Evolutionary conservation across 1,140 invertebrate species (phyloP), one percentile per base, ranked within the genome.

Genomic region (Hesperophylax magnus): DNA sequence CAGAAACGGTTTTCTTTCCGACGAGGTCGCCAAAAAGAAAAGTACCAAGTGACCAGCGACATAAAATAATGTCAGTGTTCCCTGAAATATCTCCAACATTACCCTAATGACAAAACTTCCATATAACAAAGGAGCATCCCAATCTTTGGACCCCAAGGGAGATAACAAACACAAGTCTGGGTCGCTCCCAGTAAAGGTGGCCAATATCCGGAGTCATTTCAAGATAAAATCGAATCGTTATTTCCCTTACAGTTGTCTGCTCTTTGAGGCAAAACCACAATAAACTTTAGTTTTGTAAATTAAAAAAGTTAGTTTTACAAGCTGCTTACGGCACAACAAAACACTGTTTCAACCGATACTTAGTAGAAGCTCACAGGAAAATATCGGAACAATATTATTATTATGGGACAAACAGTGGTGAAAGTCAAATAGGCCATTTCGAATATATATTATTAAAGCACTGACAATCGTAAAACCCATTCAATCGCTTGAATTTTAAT

Each of bases 51-150:
- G 31, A 39, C 63, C 24, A 2, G 11, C 31, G 14, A 31, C 27
- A 67, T 47, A 31, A 67, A 67, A 67, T 39, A 67, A 34, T 34
- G 18, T 31, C 31, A 14, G 24, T 20, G 34, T 18, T 67, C 34
- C 20, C 22, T 34, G 63, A 67, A 67, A 67, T 67, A 67, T 67
- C 60, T 27, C 20, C 24, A 27, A 67, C 63, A 67, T 67, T 67
- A 53, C 47, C 47, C 69, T 72, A 72, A 72, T 54, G 47, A 72
- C 69, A 72, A 72, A 72, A 72, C 39, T 72, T 54, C 52, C 52
- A 53, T 27, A 72, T 24, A 72, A 72, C 69, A 56, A 72, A 54
- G 63, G 22, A 27, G 14, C 39, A 72, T 56, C 53, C 52, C 69
- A 8, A 34, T 27, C 31, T n/a, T 67, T 34, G 2, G 22, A 8